Evolutionary conservation across 1,140 invertebrate genomes (phyloP).

Genomic region (Berghia stephanieae): DNA sequence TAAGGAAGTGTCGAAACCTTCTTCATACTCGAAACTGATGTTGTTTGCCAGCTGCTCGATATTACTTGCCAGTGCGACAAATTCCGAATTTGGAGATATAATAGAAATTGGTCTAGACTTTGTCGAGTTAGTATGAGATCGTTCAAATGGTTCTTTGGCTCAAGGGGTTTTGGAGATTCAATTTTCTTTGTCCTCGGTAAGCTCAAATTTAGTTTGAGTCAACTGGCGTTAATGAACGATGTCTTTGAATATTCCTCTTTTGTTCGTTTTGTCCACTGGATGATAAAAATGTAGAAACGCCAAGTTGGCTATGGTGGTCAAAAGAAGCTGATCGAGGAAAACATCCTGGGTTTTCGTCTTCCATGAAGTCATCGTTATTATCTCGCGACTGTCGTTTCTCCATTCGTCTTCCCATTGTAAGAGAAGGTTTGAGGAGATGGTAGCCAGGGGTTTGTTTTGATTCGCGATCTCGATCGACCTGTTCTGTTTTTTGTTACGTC

Average conservation of each 20-base stretch:
- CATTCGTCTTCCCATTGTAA: neutral
- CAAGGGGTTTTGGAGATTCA: neutral
- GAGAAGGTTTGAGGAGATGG: slow-evolving; percentile 43
- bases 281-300: too few species aligned
- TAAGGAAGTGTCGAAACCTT: slow-evolving; percentile 9
- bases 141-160: neutral
- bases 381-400: neutral
- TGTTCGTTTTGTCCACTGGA: too few species aligned
- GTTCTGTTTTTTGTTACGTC: slow-evolving; percentile 3
- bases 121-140: neutral
- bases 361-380: neutral
- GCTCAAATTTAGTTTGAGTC: neutral
- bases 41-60: slow-evolving; percentile 28
- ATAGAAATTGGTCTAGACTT: slow-evolving; percentile 13
- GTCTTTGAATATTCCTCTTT: neutral
- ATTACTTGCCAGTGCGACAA: slow-evolving; percentile 24
- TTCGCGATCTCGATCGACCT: slow-evolving; percentile 72
- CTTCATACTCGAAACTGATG: slow-evolving; percentile 34
- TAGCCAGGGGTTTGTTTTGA: slow-evolving; percentile 85
- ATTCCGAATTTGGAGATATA: slow-evolving; percentile 26
- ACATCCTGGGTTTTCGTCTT: neutral
- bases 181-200: neutral
- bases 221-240: slow-evolving; percentile 15
- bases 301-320: slow-evolving; percentile 12
- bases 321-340: slow-evolving; percentile 23